These are phyloP conservation scores for Drosophila sproati DNA, from an alignment of 1,140 invertebrate species.

Conservation along the genomic window DNA sequence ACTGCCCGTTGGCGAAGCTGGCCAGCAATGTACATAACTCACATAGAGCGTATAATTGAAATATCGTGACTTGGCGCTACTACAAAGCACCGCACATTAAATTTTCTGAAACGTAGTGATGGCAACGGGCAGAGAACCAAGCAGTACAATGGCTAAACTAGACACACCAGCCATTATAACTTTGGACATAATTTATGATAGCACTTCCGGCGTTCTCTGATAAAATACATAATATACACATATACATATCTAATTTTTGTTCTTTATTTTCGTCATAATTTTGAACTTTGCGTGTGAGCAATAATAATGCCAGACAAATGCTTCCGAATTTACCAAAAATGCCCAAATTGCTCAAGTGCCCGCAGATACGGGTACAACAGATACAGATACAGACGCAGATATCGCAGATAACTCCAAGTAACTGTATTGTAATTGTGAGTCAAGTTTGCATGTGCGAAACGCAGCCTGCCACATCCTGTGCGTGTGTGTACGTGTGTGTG, in stretches of 20 bases:
- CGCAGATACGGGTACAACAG: conserved; percentile 16
- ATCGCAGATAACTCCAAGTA: conserved; percentile 28
- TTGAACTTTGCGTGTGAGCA: conserved; percentile 63
- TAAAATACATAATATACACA: neutral
- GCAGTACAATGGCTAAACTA: conserved; percentile 59
- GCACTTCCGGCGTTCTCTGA: conserved; percentile 62
- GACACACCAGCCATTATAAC: conserved; percentile 69
- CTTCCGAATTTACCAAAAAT: conserved; percentile 55
- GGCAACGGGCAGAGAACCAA: conserved; percentile 22
- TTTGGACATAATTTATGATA: conserved; percentile 78
- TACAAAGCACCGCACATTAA: conserved; percentile 35
- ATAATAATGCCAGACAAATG: conserved; percentile 56
- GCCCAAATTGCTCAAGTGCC: conserved; percentile 34
- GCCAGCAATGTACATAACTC: conserved; percentile 58
- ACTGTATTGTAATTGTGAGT: conserved; percentile 51
- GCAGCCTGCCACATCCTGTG: conserved; percentile 22
- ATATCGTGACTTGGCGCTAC: conserved; percentile 70
- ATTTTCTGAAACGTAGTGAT: conserved; percentile 62
- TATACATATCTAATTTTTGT: neutral
- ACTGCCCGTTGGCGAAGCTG: conserved; percentile 7
- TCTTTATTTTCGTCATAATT: conserved; percentile 33
- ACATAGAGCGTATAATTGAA: conserved; percentile 70
- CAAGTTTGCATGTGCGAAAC: conserved; percentile 50
- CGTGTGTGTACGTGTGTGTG: conserved; percentile 1
- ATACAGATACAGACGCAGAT: conserved; percentile 23